phyloP scores from a whole-genome alignment of 64 coral and sea anemone species.

The Dendronephthya gigantea region DNA sequence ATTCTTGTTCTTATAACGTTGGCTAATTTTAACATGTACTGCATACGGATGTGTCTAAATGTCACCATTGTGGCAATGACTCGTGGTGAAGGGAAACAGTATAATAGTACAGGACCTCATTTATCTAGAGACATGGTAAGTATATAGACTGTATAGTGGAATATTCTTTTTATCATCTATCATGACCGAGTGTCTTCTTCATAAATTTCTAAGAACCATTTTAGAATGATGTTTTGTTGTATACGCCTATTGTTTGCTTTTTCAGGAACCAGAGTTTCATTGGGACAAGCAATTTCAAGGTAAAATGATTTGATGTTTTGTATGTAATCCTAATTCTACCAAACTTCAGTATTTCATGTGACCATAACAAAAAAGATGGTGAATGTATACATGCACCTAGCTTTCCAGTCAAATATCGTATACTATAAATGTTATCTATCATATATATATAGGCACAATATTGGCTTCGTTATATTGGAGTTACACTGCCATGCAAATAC shows the following conservation, averaged over 20 bases:
- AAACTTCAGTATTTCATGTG: too few relatives aligned
- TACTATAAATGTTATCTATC: too few relatives aligned
- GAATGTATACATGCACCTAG: too few relatives aligned
- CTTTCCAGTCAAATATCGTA: too few relatives aligned
- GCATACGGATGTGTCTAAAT: conserved; percentile 51
- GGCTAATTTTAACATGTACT: conserved; percentile 66
- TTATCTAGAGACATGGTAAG: neutral
- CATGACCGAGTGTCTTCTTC: neutral
- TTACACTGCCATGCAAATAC: conserved; percentile 52
- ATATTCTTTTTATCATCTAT: too few relatives aligned
- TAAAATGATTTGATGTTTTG: neutral
- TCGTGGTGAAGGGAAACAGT: neutral
- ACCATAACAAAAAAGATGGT: too few relatives aligned
- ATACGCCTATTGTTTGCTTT: neutral
- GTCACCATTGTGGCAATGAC: conserved; percentile 61
- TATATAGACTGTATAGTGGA: too few relatives aligned
- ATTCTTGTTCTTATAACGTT: conserved; percentile 36
- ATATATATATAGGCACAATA: conserved; percentile 53
- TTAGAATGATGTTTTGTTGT: neutral
- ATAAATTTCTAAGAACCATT: neutral
- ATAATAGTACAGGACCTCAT: conserved; percentile 1
- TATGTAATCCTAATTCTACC: too few relatives aligned
- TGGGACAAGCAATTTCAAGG: conserved; percentile 61
- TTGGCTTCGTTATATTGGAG: conserved; percentile 64
- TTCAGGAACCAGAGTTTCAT: conserved; percentile 51